These are phyloP conservation scores for Centropristis striata DNA, from an alignment of 2,113 vertebrate species.

Conservation along the genomic window DNA sequence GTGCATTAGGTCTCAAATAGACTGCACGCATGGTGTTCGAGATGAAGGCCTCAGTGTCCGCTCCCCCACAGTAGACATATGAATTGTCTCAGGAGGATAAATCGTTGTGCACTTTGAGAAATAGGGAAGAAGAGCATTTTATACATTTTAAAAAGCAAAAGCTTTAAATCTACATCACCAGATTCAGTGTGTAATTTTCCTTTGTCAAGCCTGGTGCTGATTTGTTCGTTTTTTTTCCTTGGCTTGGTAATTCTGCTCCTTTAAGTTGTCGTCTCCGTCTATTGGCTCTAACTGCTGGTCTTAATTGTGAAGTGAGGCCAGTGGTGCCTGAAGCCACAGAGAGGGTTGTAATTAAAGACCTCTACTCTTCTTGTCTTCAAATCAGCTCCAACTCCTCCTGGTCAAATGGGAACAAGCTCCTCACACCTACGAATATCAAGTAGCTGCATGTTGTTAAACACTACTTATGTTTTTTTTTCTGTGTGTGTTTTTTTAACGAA, in stretches of 20 bases:
- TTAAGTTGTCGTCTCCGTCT: slow-evolving; percentile 48
- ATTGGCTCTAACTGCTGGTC: slow-evolving; percentile 71
- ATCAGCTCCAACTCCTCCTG: slow-evolving; percentile 77
- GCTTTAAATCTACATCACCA: slow-evolving; percentile 6
- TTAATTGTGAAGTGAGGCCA: slow-evolving; percentile 79
- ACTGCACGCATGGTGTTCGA: too few relatives aligned
- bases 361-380: slow-evolving; percentile 80
- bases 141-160: slow-evolving; percentile 8
- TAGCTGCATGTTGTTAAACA: slow-evolving; percentile 56
- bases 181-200: slow-evolving; percentile 10
- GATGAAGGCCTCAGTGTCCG: too few relatives aligned
- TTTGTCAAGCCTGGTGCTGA: slow-evolving; percentile 39
- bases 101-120: slow-evolving; percentile 28
- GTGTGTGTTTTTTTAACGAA: slow-evolving; percentile 24
- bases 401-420: slow-evolving; percentile 72
- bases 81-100: too few relatives aligned
- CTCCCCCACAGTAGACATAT: too few relatives aligned
- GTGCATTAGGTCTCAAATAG: too few relatives aligned
- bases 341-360: slow-evolving; percentile 83
- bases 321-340: slow-evolving; percentile 68
- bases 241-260: slow-evolving; percentile 10
- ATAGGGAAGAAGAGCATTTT: slow-evolving; percentile 9
- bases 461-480: not conserved
- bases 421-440: slow-evolving; percentile 79
- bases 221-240: slow-evolving; percentile 22